These are phyloP conservation scores for Neocrepidodera transversa DNA, from an alignment of 2,888 invertebrate genomes.

Conservation along the genomic window DNA sequence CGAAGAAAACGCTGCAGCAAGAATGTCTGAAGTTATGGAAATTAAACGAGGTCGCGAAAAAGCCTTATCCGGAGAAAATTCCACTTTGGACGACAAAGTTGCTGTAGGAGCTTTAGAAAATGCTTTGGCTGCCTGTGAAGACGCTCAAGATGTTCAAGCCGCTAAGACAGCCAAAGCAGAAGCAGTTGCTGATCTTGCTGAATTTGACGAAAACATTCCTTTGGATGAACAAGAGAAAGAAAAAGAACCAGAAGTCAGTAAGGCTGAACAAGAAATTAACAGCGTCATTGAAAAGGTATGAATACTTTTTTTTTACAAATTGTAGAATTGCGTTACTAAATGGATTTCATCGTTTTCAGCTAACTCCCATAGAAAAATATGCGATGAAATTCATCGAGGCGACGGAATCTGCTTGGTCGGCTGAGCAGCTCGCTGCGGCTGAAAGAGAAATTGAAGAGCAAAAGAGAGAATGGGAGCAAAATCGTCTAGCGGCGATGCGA, in stretches of 20 bases:
- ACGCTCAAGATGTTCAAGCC: slow-evolving; percentile 93
- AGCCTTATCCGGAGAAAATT: slow-evolving; percentile 44
- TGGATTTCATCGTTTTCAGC: slow-evolving; percentile 62
- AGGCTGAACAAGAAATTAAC: slow-evolving; percentile 76
- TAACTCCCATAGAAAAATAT: slow-evolving; percentile 93
- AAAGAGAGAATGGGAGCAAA: slow-evolving; percentile 88
- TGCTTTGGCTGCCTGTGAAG: slow-evolving; percentile 91
- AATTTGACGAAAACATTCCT: slow-evolving; percentile 95
- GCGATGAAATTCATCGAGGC: slow-evolving; percentile 93
- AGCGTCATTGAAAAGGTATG: slow-evolving; percentile 74
- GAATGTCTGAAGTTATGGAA: slow-evolving; percentile 67
- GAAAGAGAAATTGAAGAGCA: slow-evolving; percentile 87
- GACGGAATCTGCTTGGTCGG: slow-evolving; percentile 79
- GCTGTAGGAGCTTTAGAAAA: slow-evolving; percentile 75
- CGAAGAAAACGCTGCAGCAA: slow-evolving; percentile 66
- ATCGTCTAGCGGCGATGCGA: slow-evolving; percentile 74
- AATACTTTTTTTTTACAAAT: slow-evolving; percentile 2
- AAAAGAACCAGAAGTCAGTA: slow-evolving; percentile 67
- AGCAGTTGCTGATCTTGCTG: slow-evolving; percentile 87
- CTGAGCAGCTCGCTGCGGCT: slow-evolving; percentile 86
- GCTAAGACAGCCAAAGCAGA: slow-evolving; percentile 90
- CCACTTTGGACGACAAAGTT: slow-evolving; percentile 64
- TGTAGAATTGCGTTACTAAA: too few species aligned
- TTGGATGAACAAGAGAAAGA: slow-evolving; percentile 72
- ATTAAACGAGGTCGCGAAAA: slow-evolving; percentile 58